Percentiles rank a stretch among this genome's conserved stretches.
These are phyloP conservation scores for Ricordea florida DNA, from an alignment of 92 coral and sea anemone species.

Conservation along the genomic window DNA sequence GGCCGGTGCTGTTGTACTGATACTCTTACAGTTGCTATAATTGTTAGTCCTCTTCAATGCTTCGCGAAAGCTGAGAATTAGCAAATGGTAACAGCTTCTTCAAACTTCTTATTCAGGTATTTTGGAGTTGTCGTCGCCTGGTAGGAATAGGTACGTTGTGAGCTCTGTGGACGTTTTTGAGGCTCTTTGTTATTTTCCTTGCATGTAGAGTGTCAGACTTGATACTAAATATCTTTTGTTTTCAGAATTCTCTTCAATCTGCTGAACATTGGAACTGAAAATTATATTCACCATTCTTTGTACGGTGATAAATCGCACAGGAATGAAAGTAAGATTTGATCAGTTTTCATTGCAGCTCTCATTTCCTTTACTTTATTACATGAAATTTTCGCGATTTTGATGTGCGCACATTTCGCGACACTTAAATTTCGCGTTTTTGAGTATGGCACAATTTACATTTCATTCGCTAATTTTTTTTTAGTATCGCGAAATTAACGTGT, in stretches of 20 bases:
- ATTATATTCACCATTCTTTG: constrained; percentile 71
- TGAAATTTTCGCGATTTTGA: too few relatives aligned
- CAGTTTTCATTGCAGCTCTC: neutral
- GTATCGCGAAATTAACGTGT: too few relatives aligned
- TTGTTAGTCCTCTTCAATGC: too few relatives aligned
- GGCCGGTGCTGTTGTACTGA: too few relatives aligned
- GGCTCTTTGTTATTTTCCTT: neutral
- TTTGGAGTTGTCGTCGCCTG: constrained; percentile 34
- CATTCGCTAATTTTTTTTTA: too few relatives aligned
- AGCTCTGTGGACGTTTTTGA: neutral
- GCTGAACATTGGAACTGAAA: constrained; percentile 76
- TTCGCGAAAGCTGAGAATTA: too few relatives aligned
- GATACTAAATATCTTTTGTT: neutral
- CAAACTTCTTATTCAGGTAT: constrained; percentile 23
- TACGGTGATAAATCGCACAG: constrained; percentile 14
- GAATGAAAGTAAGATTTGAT: neutral
- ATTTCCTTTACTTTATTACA: too few relatives aligned
- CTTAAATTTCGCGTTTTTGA: too few relatives aligned
- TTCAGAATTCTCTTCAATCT: constrained; percentile 76
- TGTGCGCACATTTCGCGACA: too few relatives aligned
- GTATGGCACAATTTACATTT: too few relatives aligned
- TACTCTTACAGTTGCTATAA: too few relatives aligned
- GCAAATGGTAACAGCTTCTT: too few relatives aligned
- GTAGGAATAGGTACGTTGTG: constrained; percentile 61
- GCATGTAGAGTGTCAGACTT: neutral